phyloP scores from a whole-genome alignment of 2,113 vertebrate species.

The Nibea coibor region DNA sequence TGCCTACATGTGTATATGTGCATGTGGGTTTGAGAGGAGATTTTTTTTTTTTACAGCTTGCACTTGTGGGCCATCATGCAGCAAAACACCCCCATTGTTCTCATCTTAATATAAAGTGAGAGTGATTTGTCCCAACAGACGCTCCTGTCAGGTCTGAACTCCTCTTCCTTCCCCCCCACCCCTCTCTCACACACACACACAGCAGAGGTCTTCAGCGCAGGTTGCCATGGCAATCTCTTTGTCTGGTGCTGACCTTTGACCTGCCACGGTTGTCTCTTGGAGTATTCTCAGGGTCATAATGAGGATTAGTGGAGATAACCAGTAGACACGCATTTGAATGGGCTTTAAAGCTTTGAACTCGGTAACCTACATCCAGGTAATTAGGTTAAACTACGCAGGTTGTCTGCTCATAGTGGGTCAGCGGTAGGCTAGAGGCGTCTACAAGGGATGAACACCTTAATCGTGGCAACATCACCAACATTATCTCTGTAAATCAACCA shows the following conservation, averaged over 20 bases:
- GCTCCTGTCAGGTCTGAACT: conserved; percentile 47
- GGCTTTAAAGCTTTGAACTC: conserved; percentile 67
- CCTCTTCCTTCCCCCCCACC: conserved; percentile 22
- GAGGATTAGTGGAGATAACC: conserved; percentile 78
- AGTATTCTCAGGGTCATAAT: conserved; percentile 70
- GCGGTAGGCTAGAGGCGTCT: conserved; percentile 3
- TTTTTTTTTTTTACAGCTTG: conserved; percentile 4
- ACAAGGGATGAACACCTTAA: background rate
- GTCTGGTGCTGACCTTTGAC: conserved; percentile 75
- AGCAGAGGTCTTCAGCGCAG: conserved; percentile 55
- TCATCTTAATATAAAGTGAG: conserved; percentile 52
- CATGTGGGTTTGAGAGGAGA: background rate
- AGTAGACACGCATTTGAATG: conserved; percentile 27
- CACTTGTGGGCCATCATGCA: conserved; percentile 4
- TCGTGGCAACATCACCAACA: background rate
- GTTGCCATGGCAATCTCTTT: conserved; percentile 70
- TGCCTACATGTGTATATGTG: background rate
- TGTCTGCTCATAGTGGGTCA: conserved; percentile 43
- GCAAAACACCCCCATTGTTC: conserved; percentile 34
- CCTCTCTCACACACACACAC: background rate
- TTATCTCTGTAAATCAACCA: background rate
- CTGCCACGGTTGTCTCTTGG: conserved; percentile 61
- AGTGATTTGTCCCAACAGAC: conserved; percentile 60
- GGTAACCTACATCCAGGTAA: conserved; percentile 74
- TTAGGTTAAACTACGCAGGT: conserved; percentile 62